Evolutionary conservation across 2,888 invertebrate species (phyloP).

Genomic region (Athetis lepigone): DNA sequence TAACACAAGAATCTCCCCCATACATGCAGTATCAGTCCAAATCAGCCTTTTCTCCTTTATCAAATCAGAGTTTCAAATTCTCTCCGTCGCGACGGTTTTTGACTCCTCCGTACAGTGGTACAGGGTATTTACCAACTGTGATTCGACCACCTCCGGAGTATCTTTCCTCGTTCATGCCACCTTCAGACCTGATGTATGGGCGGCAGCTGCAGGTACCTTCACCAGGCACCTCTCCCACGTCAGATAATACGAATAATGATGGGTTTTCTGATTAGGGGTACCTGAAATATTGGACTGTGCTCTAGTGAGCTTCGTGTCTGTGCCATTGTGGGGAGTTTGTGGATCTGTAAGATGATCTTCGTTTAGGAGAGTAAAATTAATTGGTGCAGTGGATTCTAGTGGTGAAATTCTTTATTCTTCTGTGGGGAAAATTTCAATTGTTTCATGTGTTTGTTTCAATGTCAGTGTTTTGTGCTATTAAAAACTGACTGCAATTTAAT

Average conservation of each 20-base stretch:
- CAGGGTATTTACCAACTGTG: constrained; percentile 95
- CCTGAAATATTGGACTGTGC: constrained; percentile 71
- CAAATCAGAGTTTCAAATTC: constrained; percentile 91
- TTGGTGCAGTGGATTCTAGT: background rate
- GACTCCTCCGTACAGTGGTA: constrained; percentile 95
- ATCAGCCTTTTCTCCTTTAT: constrained; percentile 95
- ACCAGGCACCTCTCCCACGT: constrained; percentile 87
- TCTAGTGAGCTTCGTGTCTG: constrained; percentile 43
- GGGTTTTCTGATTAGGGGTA: constrained; percentile 86
- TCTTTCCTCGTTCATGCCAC: constrained; percentile 85
- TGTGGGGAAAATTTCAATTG: background rate
- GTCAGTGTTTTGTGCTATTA: background rate
- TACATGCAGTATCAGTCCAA: constrained; percentile 90
- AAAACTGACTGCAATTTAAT: background rate
- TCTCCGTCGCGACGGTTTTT: constrained; percentile 94
- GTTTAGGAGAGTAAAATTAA: background rate
- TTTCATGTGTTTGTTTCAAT: background rate
- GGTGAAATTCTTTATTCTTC: background rate
- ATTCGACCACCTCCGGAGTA: constrained; percentile 91
- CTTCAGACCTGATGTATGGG: constrained; percentile 86
- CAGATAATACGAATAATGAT: constrained; percentile 88
- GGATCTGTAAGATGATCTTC: background rate
- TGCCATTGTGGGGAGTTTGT: constrained; percentile 1
- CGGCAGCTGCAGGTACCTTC: constrained; percentile 85
- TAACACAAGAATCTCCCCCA: constrained; percentile 85